phyloP scores from a whole-genome alignment of 2,888 invertebrate genomes.

The Cryptosula pallasiana region DNA sequence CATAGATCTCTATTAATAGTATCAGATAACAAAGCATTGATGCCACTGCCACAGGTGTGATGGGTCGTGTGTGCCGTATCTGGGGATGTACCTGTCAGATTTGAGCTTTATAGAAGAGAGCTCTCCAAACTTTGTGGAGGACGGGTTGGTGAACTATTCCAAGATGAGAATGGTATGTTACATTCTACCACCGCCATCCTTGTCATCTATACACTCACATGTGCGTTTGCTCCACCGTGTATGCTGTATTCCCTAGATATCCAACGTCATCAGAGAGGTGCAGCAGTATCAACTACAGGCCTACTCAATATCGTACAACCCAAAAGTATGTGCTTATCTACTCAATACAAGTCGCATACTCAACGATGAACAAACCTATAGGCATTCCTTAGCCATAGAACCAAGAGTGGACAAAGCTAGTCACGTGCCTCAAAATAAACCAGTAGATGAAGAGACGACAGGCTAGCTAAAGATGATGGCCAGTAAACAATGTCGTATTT shows the following conservation, averaged over 20 bases:
- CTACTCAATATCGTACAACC: conserved; percentile 80
- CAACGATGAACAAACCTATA: conserved; percentile 75
- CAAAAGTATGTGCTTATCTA: conserved; percentile 65
- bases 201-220: too few relatives aligned
- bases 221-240: too few relatives aligned
- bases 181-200: too few relatives aligned
- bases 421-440: neutral
- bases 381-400: conserved; percentile 75
- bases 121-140: conserved; percentile 81
- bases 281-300: conserved; percentile 84
- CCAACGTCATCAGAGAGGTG: conserved; percentile 85
- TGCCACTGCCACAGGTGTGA: conserved; percentile 61
- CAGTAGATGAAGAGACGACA: neutral
- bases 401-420: conserved; percentile 59
- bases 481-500: too few relatives aligned
- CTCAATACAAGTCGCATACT: conserved; percentile 69
- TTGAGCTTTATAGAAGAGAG: conserved; percentile 89
- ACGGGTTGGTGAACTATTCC: conserved; percentile 81
- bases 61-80: conserved; percentile 55
- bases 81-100: conserved; percentile 82
- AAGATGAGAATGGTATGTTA: conserved; percentile 91
- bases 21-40: neutral
- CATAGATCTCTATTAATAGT: too few relatives aligned
- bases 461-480: neutral
- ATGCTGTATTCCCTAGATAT: too few relatives aligned